Evolutionary conservation across 2,113 vertebrate genomes (phyloP).

Genomic region (human): DNA sequence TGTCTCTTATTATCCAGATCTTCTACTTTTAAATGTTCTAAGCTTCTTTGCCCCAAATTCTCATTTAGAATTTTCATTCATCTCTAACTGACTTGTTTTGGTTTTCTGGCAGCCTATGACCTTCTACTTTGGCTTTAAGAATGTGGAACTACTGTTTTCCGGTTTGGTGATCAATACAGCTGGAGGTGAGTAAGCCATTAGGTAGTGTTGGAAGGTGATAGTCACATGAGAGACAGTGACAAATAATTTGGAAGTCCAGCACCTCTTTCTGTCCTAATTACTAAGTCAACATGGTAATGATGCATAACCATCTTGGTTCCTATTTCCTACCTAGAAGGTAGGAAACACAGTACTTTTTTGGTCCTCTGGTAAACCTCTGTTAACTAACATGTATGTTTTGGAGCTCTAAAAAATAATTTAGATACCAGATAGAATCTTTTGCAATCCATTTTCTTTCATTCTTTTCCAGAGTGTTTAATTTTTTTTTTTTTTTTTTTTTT

Average conservation of each 20-base stretch:
- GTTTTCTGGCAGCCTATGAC: conserved; percentile 90
- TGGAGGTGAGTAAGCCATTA: conserved; percentile 89
- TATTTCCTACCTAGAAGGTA: background rate
- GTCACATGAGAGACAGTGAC: background rate
- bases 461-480: conserved; percentile 41
- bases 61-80: background rate
- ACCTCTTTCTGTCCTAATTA: conserved; percentile 24
- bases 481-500: background rate
- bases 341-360: background rate
- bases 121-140: conserved; percentile 92
- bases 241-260: conserved; percentile 8
- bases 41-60: background rate
- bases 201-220: background rate
- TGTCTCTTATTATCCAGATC: background rate
- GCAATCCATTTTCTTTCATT: background rate
- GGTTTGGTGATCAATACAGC: conserved; percentile 93
- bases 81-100: conserved; percentile 57
- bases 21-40: background rate
- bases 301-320: background rate
- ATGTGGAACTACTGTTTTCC: conserved; percentile 93
- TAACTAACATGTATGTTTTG: conserved; percentile 1
- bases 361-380: background rate
- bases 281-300: background rate
- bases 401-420: conserved; percentile 44
- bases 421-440: conserved; percentile 17